phyloP scores from a whole-genome alignment of 2,113 vertebrate species.

The Rattus norvegicus region GRCr8 NC_086023.1:127111501-127112000 shows the following conservation, averaged over 20 bases:
- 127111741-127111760: conserved; percentile 90
- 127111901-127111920: background rate
- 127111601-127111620: conserved; percentile 92
- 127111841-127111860: background rate
- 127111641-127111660: conserved; percentile 91
- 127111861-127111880: background rate
- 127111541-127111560: conserved; percentile 95
- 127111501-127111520: conserved; percentile 96
- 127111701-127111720: conserved; percentile 95
- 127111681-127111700: conserved; percentile 95
- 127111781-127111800: accelerated
- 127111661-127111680: conserved; percentile 96
- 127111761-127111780: background rate
- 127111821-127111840: background rate
- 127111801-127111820: background rate
- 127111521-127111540: conserved; percentile 94
- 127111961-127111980: background rate
- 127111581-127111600: conserved; percentile 97
- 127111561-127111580: conserved; percentile 93
- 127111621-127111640: conserved; percentile 96
- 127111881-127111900: background rate
- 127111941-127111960: accelerated
- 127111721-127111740: conserved; percentile 93
- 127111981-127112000: background rate
- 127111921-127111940: background rate